Percentiles rank a stretch among this genome's conserved stretches.
phyloP scores from a whole-genome alignment of 1,140 invertebrate genomes.

The Lithobius niger region DNA sequence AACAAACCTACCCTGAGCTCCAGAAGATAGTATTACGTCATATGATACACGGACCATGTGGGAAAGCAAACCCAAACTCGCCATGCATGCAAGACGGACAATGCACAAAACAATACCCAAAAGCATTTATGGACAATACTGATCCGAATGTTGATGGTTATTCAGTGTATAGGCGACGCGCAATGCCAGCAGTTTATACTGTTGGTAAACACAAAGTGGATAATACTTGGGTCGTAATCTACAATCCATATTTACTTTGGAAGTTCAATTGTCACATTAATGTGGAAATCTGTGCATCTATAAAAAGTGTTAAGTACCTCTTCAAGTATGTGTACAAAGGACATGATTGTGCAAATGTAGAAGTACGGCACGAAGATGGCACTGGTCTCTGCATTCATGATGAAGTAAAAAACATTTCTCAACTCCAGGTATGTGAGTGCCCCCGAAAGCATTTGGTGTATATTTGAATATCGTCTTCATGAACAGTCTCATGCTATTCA shows the following conservation, averaged over 20 bases:
- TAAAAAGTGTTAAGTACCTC: not conserved
- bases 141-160: no score
- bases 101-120: no score
- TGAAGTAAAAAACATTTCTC: conserved; percentile 23
- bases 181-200: no score
- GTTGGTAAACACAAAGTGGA: no score
- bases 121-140: no score
- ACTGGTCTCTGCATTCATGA: conserved; percentile 20
- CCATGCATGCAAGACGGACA: no score
- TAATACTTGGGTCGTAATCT: conserved; percentile 26
- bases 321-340: no score
- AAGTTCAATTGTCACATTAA: not conserved
- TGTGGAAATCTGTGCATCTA: not conserved
- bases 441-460: conserved; percentile 31
- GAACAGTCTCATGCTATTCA: conserved; percentile 27
- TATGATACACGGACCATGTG: conserved; percentile 18
- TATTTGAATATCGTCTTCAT: conserved; percentile 28
- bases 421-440: conserved; percentile 31
- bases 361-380: not conserved
- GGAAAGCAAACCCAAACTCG: no score
- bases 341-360: conserved; percentile 16
- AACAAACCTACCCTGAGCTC: not conserved
- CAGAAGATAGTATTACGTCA: conserved; percentile 5
- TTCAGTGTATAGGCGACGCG: no score
- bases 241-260: conserved; percentile 22